Evolutionary conservation across 2,888 invertebrate species (phyloP), one percentile per base, ranked within the genome.

Genomic region (Lampropteryx suffumata): DNA sequence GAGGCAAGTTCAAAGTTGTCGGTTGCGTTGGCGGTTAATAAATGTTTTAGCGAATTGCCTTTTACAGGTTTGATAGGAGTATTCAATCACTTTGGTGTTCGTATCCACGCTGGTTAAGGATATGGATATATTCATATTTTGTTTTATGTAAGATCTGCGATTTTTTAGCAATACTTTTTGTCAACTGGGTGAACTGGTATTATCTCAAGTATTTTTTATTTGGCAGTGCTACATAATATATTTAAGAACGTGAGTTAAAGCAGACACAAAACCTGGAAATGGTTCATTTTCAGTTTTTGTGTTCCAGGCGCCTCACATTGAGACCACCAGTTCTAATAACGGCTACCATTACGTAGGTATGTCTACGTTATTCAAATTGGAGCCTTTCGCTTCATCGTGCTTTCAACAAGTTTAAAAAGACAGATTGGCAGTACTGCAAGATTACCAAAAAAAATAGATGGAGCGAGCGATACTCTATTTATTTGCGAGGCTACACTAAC

Each of bases 1-100:
- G 35, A n/a, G 28, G 21, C 52, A 47, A 43, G 47, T 48, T 47
- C 47, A 52, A 39, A 34, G 47, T 21, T 27, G 33, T 51, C 24
- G 44, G 27, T 21, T 29, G 53, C 56, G 59, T 56, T 40, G 59
- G 55, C 36, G 50, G 49, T 7, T 47, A 28, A 27, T 47, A 35
- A 30, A 46, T 26, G 26, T 44, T 43, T 50, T 28, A 36, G 35
- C 35, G 40, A 46, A 50, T 26, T 27, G 14, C 45, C 49, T 43
- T 55, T 14, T 45, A 42, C 36, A 41, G 36, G n/a, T 47, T 28
- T 47, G 27, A 34, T 32, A 33, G 13, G 7, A 10, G 42, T 28
- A 27, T 10, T 49, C 11, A 32, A 49, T 49, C 27, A 43, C 32
- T 36, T 33, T 6, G 11, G 14, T 24, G 24, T 26, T 24, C 27